Evolutionary conservation across 2,113 vertebrate species (phyloP), one percentile per base, ranked within the genome.

Genomic region (Pica pica): DNA sequence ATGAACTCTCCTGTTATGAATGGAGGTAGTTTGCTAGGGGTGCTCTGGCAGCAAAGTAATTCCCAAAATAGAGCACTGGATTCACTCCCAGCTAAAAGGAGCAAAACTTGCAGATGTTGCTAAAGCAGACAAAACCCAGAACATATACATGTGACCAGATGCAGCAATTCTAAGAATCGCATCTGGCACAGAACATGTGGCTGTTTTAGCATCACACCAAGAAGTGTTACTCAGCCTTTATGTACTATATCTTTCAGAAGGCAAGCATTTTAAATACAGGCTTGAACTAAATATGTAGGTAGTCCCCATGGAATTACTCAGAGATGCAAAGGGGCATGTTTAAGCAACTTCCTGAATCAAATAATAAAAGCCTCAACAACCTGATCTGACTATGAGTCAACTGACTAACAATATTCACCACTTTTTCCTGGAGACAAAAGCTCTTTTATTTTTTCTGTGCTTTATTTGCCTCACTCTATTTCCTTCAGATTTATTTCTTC

Each of bases 51-150:
- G 88, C 31, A 92, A 88, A 89, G 70, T 79, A 87, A 84, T 88
- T 95, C 92, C 90, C 64, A 87, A 90, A 97, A 97, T 96, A 96
- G 92, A 93, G 24, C 52, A 71, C 44, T 97, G 93, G 95, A 96
- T 93, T 86, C 64, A 61, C 60, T 96, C 88, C 92, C 96, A 95
- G 90, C 69, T 88, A 90, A 83, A 96, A 93, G 90, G 20, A 96
- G 93, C 33, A 95, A 96, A 94, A 94, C 76, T 97, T 96, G 94
- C 96, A 97, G 94, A 96, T 96, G 94, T 94, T 96, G 92, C 94
- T 95, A 88, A 81, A 81, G 56, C 85, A 94, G 78, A 89, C 79
- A 93, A 91, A 91, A 90, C 9, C 0, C 42, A 93, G 70, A 88
- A 92, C 56, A 23, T 56, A 53, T 17, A 83, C 89, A 74, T 60